phyloP scores from a whole-genome alignment of 2,113 vertebrate species.

The Catharus minimus region DNA sequence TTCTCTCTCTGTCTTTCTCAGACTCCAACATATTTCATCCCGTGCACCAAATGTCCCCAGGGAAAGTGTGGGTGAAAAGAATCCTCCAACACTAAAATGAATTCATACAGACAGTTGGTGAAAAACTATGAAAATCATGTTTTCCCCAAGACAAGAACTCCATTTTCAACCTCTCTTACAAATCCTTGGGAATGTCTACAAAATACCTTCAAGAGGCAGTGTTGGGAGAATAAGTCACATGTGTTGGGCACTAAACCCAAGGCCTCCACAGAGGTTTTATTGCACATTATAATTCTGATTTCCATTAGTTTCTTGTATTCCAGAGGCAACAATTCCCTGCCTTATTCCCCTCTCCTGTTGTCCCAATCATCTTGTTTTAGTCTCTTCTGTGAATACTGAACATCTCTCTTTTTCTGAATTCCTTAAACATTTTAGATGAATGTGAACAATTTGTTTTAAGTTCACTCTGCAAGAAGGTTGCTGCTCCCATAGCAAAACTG shows the following conservation, averaged over 20 bases:
- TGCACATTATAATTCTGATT: not conserved
- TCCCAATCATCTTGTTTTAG: not conserved
- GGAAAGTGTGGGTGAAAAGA: conserved; percentile 11
- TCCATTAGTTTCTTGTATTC: not conserved
- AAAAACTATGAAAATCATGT: conserved; percentile 23
- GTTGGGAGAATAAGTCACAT: not conserved
- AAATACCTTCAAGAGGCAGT: not conserved
- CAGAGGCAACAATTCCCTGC: not conserved
- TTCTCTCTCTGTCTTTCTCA: not conserved
- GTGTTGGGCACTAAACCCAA: not conserved
- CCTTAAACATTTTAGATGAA: not conserved
- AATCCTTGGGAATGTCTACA: not conserved
- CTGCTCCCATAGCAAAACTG: not conserved
- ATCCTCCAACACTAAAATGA: not conserved
- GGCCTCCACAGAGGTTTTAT: not conserved
- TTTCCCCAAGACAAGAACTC: not conserved
- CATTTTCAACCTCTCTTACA: not conserved
- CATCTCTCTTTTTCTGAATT: not conserved
- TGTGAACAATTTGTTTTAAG: not conserved
- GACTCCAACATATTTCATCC: not conserved
- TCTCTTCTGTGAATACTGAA: not conserved
- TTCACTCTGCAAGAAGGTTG: not conserved
- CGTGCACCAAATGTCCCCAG: not conserved
- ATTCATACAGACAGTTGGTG: conserved; percentile 6
- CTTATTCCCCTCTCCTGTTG: not conserved